Evolutionary conservation across 2,113 vertebrate genomes (phyloP).

Genomic region (Ptilorrhoa leucosticta): DNA sequence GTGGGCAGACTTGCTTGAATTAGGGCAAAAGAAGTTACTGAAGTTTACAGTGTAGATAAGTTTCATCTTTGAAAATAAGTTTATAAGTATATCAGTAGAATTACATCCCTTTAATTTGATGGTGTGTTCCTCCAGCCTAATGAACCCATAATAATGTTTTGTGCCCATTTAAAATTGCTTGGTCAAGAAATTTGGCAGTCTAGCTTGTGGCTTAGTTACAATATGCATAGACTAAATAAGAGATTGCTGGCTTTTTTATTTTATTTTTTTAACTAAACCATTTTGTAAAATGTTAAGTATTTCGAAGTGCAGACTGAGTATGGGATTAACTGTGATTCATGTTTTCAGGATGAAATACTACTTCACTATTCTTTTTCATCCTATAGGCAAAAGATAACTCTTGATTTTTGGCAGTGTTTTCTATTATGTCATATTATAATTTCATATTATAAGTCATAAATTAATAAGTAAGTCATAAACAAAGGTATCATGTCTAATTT

Average conservation of each 20-base stretch:
- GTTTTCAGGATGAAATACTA: not conserved
- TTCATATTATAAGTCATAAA: not conserved
- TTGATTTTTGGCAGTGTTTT: not conserved
- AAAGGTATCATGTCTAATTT: not conserved
- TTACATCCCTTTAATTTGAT: not conserved
- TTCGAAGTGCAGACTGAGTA: not conserved
- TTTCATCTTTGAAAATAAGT: not conserved
- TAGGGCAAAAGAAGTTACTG: not conserved
- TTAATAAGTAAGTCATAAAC: not conserved
- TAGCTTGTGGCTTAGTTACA: not conserved
- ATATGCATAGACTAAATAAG: not conserved
- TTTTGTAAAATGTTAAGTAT: not conserved
- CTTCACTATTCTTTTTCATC: not conserved
- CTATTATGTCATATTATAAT: not conserved
- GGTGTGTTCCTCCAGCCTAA: fast-evolving
- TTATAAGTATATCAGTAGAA: not conserved
- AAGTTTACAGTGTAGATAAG: not conserved
- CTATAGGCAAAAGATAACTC: not conserved
- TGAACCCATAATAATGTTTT: not conserved
- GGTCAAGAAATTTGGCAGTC: not conserved
- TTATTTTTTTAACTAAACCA: not conserved
- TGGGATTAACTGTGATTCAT: not conserved
- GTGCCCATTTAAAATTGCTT: not conserved
- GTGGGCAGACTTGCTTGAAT: not conserved
- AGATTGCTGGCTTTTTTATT: not conserved